A percentile compares a stretch with the other conserved stretches of the same genome.
Conservation (phyloP, 2,888 invertebrate genomes). For the Entomobrya proxima region DNA sequence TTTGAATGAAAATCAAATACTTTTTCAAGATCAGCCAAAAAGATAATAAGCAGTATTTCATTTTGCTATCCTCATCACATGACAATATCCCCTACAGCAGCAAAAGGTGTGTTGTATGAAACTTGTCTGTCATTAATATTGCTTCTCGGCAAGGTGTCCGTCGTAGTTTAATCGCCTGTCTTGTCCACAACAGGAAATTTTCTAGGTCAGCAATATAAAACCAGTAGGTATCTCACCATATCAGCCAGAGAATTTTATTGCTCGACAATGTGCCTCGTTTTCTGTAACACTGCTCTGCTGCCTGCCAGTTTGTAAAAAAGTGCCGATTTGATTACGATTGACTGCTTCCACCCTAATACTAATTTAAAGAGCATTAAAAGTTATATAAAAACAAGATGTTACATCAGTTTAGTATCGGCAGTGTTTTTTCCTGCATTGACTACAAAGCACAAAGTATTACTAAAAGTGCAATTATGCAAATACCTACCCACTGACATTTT, state of each 20-base stretch:
- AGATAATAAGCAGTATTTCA: neutral
- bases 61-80: neutral
- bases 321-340: neutral
- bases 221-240: conserved; percentile 7
- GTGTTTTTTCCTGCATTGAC: neutral
- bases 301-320: neutral
- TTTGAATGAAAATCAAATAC: neutral
- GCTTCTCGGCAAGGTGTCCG: conserved; percentile 5
- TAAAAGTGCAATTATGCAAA: conserved; percentile 14
- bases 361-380: neutral
- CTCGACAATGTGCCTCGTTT: neutral
- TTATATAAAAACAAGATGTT: conserved; percentile 28
- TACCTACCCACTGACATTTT: conserved; percentile 50
- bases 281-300: neutral
- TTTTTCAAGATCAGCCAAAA: conserved; percentile 23
- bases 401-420: neutral
- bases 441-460: neutral
- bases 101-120: no score
- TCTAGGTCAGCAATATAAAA: conserved; percentile 56
- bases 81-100: neutral
- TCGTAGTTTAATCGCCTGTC: neutral
- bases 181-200: conserved; percentile 53
- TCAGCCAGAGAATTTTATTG: neutral
- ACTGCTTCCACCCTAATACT: neutral
- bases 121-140: neutral